phyloP scores from a whole-genome alignment of 2,113 vertebrate genomes.

The Loxodonta africana region DNA sequence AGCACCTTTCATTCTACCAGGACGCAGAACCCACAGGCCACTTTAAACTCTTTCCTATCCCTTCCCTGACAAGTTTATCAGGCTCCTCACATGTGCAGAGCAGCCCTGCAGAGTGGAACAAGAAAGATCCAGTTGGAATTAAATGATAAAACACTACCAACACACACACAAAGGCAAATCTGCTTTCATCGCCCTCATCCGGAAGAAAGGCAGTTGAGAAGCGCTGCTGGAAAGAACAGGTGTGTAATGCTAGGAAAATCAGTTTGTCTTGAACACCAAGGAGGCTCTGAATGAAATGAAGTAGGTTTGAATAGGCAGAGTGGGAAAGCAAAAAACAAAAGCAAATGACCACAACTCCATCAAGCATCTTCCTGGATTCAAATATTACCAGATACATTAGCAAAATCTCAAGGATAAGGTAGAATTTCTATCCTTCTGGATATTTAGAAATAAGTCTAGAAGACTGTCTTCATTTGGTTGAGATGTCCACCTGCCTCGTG shows the following conservation, averaged over 20 bases:
- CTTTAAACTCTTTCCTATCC: slow-evolving; percentile 13
- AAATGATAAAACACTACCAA: slow-evolving; percentile 58
- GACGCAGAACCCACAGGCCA: neutral
- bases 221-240: slow-evolving; percentile 50
- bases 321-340: neutral
- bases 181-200: slow-evolving; percentile 55
- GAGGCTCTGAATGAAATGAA: neutral
- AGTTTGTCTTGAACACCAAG: neutral
- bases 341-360: neutral
- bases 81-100: slow-evolving; percentile 52
- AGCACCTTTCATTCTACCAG: neutral
- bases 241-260: slow-evolving; percentile 37
- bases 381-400: neutral
- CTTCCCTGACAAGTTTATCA: slow-evolving; percentile 49
- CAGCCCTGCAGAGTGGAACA: slow-evolving; percentile 33
- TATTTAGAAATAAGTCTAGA: neutral
- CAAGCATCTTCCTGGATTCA: neutral
- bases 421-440: neutral
- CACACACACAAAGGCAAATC: neutral
- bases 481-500: neutral
- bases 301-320: neutral
- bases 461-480: neutral
- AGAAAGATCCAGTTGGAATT: slow-evolving; percentile 64
- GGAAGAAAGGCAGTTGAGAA: slow-evolving; percentile 46
- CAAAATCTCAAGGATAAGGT: neutral